Evolutionary conservation across 2,888 invertebrate species (phyloP), one percentile per base, ranked within the genome.

Genomic region (Osmoderma eremita): DNA sequence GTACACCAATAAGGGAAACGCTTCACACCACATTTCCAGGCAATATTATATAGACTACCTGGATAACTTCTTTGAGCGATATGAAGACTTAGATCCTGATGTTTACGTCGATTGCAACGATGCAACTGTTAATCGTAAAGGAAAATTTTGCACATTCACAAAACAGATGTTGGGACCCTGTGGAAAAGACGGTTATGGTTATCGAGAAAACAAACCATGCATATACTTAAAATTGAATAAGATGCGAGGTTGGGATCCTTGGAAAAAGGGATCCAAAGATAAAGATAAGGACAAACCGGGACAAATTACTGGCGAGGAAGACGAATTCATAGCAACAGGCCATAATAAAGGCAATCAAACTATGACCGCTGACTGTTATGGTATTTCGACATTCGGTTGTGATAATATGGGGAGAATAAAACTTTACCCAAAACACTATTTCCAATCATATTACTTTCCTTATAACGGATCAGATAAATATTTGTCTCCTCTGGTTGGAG

Each of bases 391-490:
- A 6, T 61, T 30, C 42, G 65, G 58, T 41, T 58, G 58, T 10
- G 58, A 66, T 17, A 38, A 56, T 18, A 39, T 66, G 38, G 65
- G 65, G 6, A 22, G 24, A 0, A 51, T 66, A 1, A 10, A 39
- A 8, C 20, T 50, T 20, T 61, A 61, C 15, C 65, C 65, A 6
- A 50, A 22, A 10, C 41, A 58, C 15, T 20, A 15, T 1, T 66
- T 66, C 18, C 39, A 49, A 1, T 38, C 45, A 3, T 58, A 66
- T 24, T 66, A 38, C 20, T 66, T 66, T 41, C 65, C 65, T n/a
- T 66, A 41, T 24, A 58, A 66, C 15, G 65, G 65, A 20, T 66
- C 65, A 1, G 41, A 66, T n/a, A 12, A 22, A n/a, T 66, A 66
- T 38, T 20, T 66, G 13, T 15, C 65, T 3, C 65, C 65, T 13